phyloP scores from a whole-genome alignment of 1,140 invertebrate species.

The Anoplophora glabripennis region DNA sequence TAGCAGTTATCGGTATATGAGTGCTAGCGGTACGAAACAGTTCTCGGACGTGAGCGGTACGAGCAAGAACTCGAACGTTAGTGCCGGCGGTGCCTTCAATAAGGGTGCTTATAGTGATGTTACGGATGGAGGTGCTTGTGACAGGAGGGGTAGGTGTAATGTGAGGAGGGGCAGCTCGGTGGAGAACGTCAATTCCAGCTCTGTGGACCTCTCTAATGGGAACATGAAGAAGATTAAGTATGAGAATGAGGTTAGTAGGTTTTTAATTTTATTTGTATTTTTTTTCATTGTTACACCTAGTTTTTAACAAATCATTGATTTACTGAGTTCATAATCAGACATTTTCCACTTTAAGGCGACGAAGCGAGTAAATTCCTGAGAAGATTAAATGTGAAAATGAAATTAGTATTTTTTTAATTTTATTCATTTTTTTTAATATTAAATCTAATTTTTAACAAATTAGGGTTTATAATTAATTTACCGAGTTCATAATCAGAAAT shows the following conservation, averaged over 20 bases:
- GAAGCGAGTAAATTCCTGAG: too few relatives aligned
- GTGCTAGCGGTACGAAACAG: constrained; percentile 15
- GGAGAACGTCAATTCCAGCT: constrained; percentile 45
- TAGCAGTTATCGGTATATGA: constrained; percentile 11
- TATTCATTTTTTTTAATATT: too few relatives aligned
- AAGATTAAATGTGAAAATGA: too few relatives aligned
- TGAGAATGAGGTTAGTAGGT: constrained; percentile 43
- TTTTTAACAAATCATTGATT: too few relatives aligned
- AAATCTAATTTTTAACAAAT: too few relatives aligned
- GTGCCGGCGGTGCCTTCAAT: too few relatives aligned
- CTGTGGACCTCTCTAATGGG: constrained; percentile 37
- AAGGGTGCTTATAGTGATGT: constrained; percentile 17
- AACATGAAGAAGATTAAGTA: constrained; percentile 45
- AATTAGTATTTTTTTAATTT: too few relatives aligned
- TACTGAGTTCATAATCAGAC: too few relatives aligned
- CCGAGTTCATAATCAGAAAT: too few relatives aligned
- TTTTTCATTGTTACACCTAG: too few relatives aligned
- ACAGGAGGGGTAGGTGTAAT: constrained; percentile 11
- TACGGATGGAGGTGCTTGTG: constrained; percentile 16
- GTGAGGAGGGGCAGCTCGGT: constrained; percentile 47
- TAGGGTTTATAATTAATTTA: too few relatives aligned
- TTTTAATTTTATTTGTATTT: not conserved
- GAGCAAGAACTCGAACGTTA: not conserved
- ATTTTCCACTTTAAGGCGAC: too few relatives aligned
- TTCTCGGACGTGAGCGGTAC: not conserved